Base-by-base conservation (phyloP, 2,113 vertebrate genomes). In the Atractosteus spatula region DNA sequence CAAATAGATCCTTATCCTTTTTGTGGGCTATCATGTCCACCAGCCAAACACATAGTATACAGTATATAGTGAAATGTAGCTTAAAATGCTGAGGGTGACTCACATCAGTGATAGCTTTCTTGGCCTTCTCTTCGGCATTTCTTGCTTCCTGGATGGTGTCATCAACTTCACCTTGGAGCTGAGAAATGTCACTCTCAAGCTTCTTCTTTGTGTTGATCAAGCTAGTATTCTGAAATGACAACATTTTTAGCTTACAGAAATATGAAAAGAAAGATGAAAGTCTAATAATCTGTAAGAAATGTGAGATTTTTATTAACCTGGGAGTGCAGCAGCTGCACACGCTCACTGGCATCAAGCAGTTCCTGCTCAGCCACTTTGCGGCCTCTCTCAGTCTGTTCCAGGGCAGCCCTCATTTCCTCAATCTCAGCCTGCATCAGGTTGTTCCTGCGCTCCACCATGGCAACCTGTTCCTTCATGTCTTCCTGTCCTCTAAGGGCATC, bases 391-490 rank as follows among this genome's bases (percentile, higher is more conserved):
- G 90, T 91, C 77, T 92, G 89, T 57, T 94, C 93, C 77, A 94
- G 78, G 1, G 77, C 84, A 66, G 81, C 80, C 44, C 87, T 79
- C 0, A 91, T 77, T 75, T 95, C 93, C 70, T 93, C 90, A 66
- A 79, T 41, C 71, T 94, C 92, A 78, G 92, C 86, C 77, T 91
- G 91, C 82, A 91, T 51, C 41, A 94, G 83, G 66, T 88, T 86
- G 65, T 84, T 92, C 75, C 91, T 91, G 76, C 91, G 90, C 74
- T 95, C 94, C 56, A 88, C 81, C 84, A 94, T 90, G 57, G 89
- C 86, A 77, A 93, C 77, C 42, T 94, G 93, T 69, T 95, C 93
- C 75, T 93, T 94, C 55, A 93, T 84, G 71, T 93, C 92, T 0
- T 94, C 91, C 41, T 92, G 85, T 7, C 81, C 0, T 4, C 91